phyloP scores from a whole-genome alignment of 2,888 invertebrate species.

The Hylaea fasciaria region DNA sequence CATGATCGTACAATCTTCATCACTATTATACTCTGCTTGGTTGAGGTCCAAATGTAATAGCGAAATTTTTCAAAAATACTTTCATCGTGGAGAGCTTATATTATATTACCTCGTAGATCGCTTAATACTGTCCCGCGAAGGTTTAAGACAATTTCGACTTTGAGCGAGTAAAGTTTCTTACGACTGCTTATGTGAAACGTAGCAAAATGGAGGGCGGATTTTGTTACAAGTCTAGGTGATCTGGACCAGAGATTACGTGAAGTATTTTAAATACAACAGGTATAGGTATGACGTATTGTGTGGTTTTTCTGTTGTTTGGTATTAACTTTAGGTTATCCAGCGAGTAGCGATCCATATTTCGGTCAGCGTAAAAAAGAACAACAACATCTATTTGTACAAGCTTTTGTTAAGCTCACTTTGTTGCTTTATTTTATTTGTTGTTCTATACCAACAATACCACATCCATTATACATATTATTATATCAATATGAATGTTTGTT shows the following conservation, averaged over 20 bases:
- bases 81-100: conserved; percentile 42
- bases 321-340: no score
- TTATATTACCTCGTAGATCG: conserved; percentile 43
- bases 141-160: conserved; percentile 39
- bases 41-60: conserved; percentile 35
- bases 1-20: conserved; percentile 4
- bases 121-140: conserved; percentile 40
- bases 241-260: not conserved
- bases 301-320: no score
- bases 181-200: conserved; percentile 18
- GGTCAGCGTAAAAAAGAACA: no score
- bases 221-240: conserved; percentile 31
- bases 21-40: not conserved
- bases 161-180: conserved; percentile 25
- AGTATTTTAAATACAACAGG: not conserved
- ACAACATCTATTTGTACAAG: no score
- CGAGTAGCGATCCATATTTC: no score
- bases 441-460: no score
- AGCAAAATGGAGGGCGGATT: conserved; percentile 34
- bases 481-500: no score
- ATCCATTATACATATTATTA: no score
- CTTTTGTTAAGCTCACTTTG: no score
- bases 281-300: no score
- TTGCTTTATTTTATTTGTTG: no score
- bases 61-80: conserved; percentile 41